Conservation (phyloP, 2,888 invertebrate species). For the Drepana falcataria region DNA sequence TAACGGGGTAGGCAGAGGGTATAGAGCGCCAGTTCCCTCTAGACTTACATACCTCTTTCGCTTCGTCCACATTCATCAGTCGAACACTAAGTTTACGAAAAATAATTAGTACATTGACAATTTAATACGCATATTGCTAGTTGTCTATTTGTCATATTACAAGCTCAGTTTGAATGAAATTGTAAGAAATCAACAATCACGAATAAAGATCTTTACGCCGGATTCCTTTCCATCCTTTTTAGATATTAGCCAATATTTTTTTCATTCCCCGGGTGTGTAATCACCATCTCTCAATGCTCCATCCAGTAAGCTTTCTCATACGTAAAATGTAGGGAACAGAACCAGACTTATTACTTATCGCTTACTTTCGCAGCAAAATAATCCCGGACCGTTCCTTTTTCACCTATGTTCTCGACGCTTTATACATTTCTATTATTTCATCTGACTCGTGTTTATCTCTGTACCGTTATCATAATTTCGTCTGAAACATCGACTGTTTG, state of each 20-base stretch:
- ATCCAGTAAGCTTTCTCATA: conserved; percentile 3
- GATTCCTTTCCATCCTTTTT: neutral
- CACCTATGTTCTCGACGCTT: conserved; percentile 21
- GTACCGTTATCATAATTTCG: conserved; percentile 1
- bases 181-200: too few species aligned
- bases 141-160: too few species aligned
- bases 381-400: conserved; percentile 30
- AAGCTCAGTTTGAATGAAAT: too few species aligned
- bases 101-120: too few species aligned
- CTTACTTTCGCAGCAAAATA: conserved; percentile 32
- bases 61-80: too few species aligned
- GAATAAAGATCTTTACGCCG: too few species aligned
- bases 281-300: neutral
- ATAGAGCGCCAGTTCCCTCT: too few species aligned
- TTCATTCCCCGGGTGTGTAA: neutral
- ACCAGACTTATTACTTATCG: conserved; percentile 38
- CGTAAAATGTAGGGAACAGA: conserved; percentile 7
- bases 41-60: too few species aligned
- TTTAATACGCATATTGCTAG: too few species aligned
- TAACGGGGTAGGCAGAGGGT: too few species aligned
- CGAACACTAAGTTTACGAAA: too few species aligned
- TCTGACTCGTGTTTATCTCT: conserved; percentile 3
- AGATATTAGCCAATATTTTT: neutral
- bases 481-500: conserved; percentile 11
- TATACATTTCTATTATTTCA: conserved; percentile 1